Base-by-base conservation (phyloP, 2,113 vertebrate genomes). In the Ceyx cyanopectus region DNA sequence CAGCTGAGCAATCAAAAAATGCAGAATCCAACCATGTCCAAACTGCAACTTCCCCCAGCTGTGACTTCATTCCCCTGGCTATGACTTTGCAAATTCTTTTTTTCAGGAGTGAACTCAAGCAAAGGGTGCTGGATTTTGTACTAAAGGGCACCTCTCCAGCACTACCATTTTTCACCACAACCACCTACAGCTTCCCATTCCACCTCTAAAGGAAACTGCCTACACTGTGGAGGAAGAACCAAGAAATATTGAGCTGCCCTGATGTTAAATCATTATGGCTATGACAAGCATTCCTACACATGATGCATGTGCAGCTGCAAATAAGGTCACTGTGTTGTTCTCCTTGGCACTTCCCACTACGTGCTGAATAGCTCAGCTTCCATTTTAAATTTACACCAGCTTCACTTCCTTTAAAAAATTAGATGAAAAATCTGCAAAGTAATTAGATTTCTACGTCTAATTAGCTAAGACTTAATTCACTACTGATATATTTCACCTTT, bases 261-360 rank as follows among this genome's bases (percentile, higher is more conserved):
- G 96, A 92, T 90, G 86, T 96, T 97, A 96, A 97, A 97, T 98
- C 96, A 97, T 96, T 65, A 86, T 34, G 68, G 91, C 70, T 79
- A 92, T 94, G 97, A 97, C 98, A 97, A 92, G 97, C 81, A 76
- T 96, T 95, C 91, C 92, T 96, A 93, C 90, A 88, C 96, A 92
- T 95, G 97, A 97, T 96, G 89, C 96, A 97, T 95, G 95, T 92
- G 95, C 78, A 95, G 91, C 65, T 90, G 92, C 94, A 96, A 96
- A 94, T 92, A 95, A 96, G 97, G 96, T 95, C 94, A 92, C 89
- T 0, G 81, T 85, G 85, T 70, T 89, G 89, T 95, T 95, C 91
- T 94, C 94, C 85, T 94, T 87, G 88, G 87, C 85, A 90, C 93
- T 94, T 97, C 96, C 96, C 90, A 56, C 85, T 57, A 14, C 2